Conservation (phyloP, 2,797 vertebrate genomes). For the Brotogeris chrysoptera region DNA sequence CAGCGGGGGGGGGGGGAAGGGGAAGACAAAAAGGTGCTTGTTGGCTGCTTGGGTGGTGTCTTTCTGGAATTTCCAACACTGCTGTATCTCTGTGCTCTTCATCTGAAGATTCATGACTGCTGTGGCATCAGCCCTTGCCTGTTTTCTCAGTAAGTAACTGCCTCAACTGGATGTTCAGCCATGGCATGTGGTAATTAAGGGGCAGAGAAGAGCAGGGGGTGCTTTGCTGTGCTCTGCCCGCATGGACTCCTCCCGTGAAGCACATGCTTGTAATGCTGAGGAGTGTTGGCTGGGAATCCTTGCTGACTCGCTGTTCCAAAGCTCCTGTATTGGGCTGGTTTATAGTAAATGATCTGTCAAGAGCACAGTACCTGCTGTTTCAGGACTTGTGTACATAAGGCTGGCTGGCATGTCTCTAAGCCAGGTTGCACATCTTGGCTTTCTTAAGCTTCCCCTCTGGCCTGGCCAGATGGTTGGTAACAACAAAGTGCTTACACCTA, state of each 20-base stretch:
- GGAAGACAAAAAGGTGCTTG: neutral
- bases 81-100: neutral
- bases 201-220: neutral
- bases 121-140: neutral
- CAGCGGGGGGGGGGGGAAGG: neutral
- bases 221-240: neutral
- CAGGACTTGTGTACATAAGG: neutral
- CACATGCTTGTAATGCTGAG: neutral
- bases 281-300: neutral
- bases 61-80: neutral
- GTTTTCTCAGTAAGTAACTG: neutral
- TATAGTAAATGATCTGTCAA: neutral
- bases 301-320: neutral
- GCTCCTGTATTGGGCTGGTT: neutral
- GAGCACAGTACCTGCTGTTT: neutral
- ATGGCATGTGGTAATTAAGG: neutral
- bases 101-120: neutral
- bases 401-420: neutral
- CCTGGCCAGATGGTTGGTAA: neutral
- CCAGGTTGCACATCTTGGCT: neutral
- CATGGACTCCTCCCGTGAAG: neutral
- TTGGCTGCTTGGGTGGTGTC: neutral
- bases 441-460: neutral
- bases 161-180: neutral
- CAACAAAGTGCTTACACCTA: neutral